Conservation (phyloP, 1,140 invertebrate species). For the Papilio polytes region DNA sequence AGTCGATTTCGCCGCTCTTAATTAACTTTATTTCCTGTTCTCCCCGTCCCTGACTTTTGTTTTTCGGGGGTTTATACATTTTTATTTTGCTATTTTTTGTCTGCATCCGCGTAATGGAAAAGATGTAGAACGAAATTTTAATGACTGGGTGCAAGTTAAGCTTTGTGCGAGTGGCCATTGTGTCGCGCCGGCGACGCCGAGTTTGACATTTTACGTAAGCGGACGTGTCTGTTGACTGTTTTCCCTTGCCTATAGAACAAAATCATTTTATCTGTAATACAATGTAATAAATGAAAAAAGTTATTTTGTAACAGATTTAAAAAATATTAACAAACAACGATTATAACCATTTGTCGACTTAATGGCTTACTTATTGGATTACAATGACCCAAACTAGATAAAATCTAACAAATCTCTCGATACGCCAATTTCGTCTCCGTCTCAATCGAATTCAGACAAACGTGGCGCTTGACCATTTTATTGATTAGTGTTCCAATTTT, state of each 20-base stretch:
- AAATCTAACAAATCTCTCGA: conserved; percentile 2
- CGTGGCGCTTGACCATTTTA: not conserved
- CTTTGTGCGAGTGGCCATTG: conserved; percentile 76
- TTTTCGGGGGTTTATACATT: conserved; percentile 75
- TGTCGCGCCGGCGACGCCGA: conserved; percentile 63
- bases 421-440: not conserved
- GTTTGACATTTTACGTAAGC: conserved; percentile 72
- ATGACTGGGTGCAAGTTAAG: conserved; percentile 79
- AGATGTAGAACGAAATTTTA: conserved; percentile 83
- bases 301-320: conserved; percentile 3
- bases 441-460: not conserved
- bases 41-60: conserved; percentile 79
- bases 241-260: conserved; percentile 55
- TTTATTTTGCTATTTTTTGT: conserved; percentile 82
- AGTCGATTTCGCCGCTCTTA: conserved; percentile 83
- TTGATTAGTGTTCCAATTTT: conserved; percentile 1
- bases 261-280: conserved; percentile 48
- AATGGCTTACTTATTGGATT: conserved; percentile 18
- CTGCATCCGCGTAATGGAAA: conserved; percentile 81
- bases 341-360: not conserved
- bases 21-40: conserved; percentile 84
- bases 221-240: conserved; percentile 60
- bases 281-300: conserved; percentile 19
- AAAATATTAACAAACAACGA: not conserved
- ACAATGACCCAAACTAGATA: conserved; percentile 18